Base-by-base conservation (phyloP, 2,797 vertebrate species). In the Crossoptilon crossoptilon region DNA sequence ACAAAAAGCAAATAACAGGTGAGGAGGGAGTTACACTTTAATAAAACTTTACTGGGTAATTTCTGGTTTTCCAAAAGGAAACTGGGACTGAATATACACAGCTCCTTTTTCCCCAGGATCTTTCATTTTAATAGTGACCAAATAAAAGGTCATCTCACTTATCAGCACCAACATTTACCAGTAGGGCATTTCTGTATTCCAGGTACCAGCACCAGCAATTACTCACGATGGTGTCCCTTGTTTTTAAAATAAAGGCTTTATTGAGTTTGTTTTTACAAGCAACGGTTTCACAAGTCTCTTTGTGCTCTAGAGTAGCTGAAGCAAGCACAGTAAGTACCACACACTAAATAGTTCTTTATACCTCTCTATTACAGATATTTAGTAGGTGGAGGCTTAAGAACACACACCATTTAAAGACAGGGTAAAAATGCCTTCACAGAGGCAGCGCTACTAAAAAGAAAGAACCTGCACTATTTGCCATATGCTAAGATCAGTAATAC, bases 401-500 rank as follows among this genome's bases (percentile, higher is more conserved):
- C 24, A 64, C 44, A 59, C 35, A 67, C 24, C 14, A 31, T 33
- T 71, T 80, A 89, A 83, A 80, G 55, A 74, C 0, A 53, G 64
- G 58, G 84, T 86, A 27, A 74, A 91, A 94, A 69, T 43, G 44
- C 48, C 48, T 83, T 80, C 59, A 48, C n/a, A 59, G 75, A 85
- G 44, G 75, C 91, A 92, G 71, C 55, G 17, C 29, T 4, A 68
- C 66, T 51, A 33, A 71, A 87, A 88, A 46, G 46, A 92, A 75
- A 14, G 49, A 93, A 77, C 53, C n/a, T 87, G 41, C 9, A 17
- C 64, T 83, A 58, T 87, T 90, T 85, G 46, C 79, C 62, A 24
- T 66, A 35, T 72, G 43, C 62, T 49, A 80, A 33, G 49, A 68
- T 41, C 70, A 95, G 83, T 55, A 94, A 95, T 91, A 94, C 81